Conservation (phyloP, 2,113 vertebrate species). For the Chlamydotis undulata region DNA sequence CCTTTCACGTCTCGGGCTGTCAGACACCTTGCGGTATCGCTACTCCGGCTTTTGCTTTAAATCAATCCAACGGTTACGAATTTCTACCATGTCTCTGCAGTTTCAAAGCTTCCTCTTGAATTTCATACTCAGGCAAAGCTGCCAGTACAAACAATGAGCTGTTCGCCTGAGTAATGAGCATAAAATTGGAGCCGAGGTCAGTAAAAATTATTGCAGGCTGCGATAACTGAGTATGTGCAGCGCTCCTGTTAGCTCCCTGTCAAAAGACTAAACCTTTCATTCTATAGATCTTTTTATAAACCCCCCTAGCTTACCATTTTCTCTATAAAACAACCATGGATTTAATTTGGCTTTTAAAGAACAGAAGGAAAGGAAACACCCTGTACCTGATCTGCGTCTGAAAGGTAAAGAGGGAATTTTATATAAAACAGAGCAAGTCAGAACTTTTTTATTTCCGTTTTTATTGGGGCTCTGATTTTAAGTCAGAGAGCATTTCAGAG, state of each 20-base stretch:
- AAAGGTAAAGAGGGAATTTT: slow-evolving; percentile 26
- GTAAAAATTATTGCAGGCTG: slow-evolving; percentile 23
- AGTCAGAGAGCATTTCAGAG: background rate
- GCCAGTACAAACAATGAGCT: slow-evolving; percentile 45
- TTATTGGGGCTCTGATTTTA: slow-evolving; percentile 28
- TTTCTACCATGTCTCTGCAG: background rate
- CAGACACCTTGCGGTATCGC: background rate
- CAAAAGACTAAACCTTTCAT: slow-evolving; percentile 12
- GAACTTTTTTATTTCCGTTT: slow-evolving; percentile 31
- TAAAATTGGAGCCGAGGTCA: slow-evolving; percentile 34
- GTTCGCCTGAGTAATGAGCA: slow-evolving; percentile 31
- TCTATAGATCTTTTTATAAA: slow-evolving; percentile 43
- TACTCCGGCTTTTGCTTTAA: background rate
- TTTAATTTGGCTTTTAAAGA: slow-evolving; percentile 44
- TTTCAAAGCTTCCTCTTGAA: slow-evolving; percentile 17
- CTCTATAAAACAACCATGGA: slow-evolving; percentile 21
- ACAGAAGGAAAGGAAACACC: slow-evolving; percentile 47
- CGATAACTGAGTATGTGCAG: background rate
- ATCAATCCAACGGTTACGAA: background rate
- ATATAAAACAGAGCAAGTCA: slow-evolving; percentile 20
- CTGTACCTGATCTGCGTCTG: background rate
- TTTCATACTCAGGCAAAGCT: background rate
- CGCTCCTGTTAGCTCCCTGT: background rate
- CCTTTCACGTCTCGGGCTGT: background rate
- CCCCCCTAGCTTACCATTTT: slow-evolving; percentile 2